Percentiles rank a stretch among this genome's conserved stretches.
Conservation (phyloP, 1,140 invertebrate genomes). For the Riptortus pedestris region DNA sequence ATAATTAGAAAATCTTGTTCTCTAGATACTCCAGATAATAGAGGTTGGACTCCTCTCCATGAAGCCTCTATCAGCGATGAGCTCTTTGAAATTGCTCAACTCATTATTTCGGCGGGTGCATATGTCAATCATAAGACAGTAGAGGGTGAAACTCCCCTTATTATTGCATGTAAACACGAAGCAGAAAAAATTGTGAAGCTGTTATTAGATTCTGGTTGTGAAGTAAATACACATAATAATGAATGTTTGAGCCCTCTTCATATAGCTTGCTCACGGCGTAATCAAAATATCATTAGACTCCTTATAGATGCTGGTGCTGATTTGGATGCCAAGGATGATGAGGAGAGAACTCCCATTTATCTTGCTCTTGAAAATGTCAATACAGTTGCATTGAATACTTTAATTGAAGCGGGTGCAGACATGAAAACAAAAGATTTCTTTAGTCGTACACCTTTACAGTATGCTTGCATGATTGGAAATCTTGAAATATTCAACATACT, state of each 20-base stretch:
- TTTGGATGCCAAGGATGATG: conserved; percentile 12
- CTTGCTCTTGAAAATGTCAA: conserved; percentile 14
- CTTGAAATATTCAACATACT: conserved; percentile 21
- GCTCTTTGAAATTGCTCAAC: background rate
- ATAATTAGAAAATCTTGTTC: background rate
- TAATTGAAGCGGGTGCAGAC: conserved; percentile 11
- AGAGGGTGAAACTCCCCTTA: conserved; percentile 20
- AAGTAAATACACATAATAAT: conserved; percentile 15
- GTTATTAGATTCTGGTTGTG: background rate
- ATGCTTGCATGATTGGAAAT: conserved; percentile 19
- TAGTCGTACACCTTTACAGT: conserved; percentile 16
- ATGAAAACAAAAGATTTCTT: conserved; percentile 10
- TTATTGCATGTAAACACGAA: background rate
- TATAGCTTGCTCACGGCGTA: conserved; percentile 10
- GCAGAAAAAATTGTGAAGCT: conserved; percentile 10
- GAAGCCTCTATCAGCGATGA: conserved; percentile 18
- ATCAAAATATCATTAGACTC: conserved; percentile 9
- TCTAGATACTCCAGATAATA: conserved; percentile 19
- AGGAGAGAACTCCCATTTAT: conserved; percentile 13
- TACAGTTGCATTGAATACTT: background rate
- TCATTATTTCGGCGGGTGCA: conserved; percentile 10
- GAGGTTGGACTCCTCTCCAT: conserved; percentile 21
- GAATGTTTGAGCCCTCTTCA: conserved; percentile 19
- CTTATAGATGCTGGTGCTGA: conserved; percentile 11
- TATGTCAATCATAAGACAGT: conserved; percentile 20